phyloP scores from a whole-genome alignment of 2,113 vertebrate species.

The Neolamprologus tretocephalus region DNA sequence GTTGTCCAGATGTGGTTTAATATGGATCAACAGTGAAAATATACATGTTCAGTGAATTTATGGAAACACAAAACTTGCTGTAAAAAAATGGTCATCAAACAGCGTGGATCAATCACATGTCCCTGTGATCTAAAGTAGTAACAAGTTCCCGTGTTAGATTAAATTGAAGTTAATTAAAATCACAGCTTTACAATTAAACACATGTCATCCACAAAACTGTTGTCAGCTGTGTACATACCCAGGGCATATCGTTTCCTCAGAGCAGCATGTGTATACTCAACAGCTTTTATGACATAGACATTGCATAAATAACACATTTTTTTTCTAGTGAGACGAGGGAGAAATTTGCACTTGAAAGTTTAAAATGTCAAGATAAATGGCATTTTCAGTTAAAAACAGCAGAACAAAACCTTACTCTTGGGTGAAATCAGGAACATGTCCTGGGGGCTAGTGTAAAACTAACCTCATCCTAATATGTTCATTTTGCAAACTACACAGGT shows the following conservation, averaged over 20 bases:
- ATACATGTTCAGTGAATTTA: background rate
- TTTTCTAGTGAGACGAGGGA: background rate
- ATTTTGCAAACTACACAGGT: background rate
- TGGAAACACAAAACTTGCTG: background rate
- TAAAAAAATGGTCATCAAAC: background rate
- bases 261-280: background rate
- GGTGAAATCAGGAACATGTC: background rate
- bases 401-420: background rate
- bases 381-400: background rate
- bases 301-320: background rate
- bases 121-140: background rate
- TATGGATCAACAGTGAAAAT: background rate
- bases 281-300: background rate
- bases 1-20: background rate
- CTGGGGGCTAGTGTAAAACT: background rate
- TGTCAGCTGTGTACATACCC: background rate
- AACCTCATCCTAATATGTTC: background rate
- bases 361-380: background rate
- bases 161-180: background rate
- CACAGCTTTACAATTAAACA: background rate
- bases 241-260: background rate
- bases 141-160: background rate
- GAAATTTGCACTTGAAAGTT: background rate
- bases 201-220: background rate
- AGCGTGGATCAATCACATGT: background rate